A percentile compares a stretch with the other conserved stretches of the same genome.
phyloP scores from a whole-genome alignment of 2,888 invertebrate genomes.

The Polyommatus iphigenia region DNA sequence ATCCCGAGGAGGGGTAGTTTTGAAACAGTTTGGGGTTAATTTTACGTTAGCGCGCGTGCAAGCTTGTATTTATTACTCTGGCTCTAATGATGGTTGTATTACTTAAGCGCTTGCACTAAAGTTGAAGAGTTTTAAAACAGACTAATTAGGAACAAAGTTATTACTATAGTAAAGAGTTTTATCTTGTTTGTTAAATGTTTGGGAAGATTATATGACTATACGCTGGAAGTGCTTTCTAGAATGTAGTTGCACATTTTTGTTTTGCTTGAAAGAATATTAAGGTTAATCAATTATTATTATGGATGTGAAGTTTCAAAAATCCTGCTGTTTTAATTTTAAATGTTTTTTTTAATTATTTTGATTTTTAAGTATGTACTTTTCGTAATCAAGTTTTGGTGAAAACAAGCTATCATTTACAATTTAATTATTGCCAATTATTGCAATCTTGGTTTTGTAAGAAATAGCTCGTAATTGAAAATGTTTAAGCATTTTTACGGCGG shows the following conservation, averaged over 20 bases:
- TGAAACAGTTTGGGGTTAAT: conserved; percentile 60
- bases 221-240: background rate
- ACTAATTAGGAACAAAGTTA: conserved; percentile 39
- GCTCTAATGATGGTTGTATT: conserved; percentile 65
- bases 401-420: too few relatives aligned
- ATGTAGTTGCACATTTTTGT: too few relatives aligned
- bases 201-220: background rate
- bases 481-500: background rate
- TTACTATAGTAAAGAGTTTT: conserved; percentile 43
- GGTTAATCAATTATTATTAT: too few relatives aligned
- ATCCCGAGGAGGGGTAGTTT: conserved; percentile 32
- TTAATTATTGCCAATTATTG: background rate
- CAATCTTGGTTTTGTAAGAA: background rate
- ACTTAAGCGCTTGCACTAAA: conserved; percentile 39
- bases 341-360: background rate
- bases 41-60: conserved; percentile 63
- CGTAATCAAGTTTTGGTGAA: too few relatives aligned
- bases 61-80: conserved; percentile 60
- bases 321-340: background rate
- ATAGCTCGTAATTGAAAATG: background rate
- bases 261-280: too few relatives aligned
- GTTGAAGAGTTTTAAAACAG: conserved; percentile 24
- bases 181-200: conserved; percentile 33
- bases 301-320: background rate
- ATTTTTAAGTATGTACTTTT: too few relatives aligned